A percentile compares a stretch with the other conserved stretches of the same genome.
Conservation (phyloP, 2,797 vertebrate genomes). For the Mus caroli region DNA sequence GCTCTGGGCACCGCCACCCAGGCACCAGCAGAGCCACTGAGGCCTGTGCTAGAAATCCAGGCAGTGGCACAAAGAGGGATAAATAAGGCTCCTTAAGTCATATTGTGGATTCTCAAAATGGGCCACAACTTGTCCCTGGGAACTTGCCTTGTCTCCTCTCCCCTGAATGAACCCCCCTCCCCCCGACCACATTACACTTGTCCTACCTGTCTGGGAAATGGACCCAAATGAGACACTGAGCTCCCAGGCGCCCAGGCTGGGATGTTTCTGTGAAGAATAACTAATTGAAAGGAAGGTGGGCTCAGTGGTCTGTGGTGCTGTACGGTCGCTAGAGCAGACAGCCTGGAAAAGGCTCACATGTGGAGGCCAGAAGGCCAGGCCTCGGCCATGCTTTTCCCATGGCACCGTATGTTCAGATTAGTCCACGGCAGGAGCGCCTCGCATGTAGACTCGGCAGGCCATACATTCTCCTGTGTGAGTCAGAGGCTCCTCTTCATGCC, state of each 20-base stretch:
- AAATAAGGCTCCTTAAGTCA: not conserved
- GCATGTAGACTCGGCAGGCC: no score
- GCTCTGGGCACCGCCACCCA: not conserved
- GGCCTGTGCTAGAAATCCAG: not conserved
- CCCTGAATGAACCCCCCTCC: rapidly evolving
- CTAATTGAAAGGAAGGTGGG: not conserved
- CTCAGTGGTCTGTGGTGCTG: rapidly evolving
- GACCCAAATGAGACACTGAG: no score
- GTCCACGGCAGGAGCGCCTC: rapidly evolving
- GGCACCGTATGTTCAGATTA: rapidly evolving
- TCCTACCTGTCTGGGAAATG: not conserved
- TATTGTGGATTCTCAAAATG: not conserved
- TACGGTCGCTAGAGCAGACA: not conserved
- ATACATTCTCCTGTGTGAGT: rapidly evolving
- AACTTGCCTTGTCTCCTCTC: not conserved
- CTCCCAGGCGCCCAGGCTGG: not conserved
- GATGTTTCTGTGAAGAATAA: not conserved
- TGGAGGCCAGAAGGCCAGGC: not conserved
- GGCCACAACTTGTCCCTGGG: not conserved
- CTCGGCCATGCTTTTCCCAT: not conserved
- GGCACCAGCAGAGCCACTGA: not conserved
- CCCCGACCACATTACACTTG: not conserved
- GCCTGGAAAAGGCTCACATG: not conserved
- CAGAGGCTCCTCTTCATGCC: not conserved
- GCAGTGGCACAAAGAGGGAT: not conserved